A percentile compares a stretch with the other conserved stretches of the same genome.
These are phyloP conservation scores for Hipparchia sbordonii DNA, from an alignment of 2,888 invertebrate genomes.

Conservation along the genomic window DNA sequence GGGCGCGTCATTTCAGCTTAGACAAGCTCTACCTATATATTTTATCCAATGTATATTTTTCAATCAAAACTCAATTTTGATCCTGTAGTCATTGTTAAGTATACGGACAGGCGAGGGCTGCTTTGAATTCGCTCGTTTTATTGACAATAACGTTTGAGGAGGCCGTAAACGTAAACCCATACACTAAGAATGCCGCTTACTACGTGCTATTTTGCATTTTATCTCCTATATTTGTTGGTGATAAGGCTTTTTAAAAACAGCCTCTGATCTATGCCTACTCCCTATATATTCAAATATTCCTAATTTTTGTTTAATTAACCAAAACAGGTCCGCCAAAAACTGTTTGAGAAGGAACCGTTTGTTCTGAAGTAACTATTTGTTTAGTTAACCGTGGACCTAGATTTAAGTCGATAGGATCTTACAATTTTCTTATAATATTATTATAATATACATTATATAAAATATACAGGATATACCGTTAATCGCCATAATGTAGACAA, in stretches of 20 bases:
- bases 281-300: too few relatives aligned
- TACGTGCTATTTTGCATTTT: constrained; percentile 44
- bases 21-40: too few relatives aligned
- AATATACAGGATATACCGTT: too few relatives aligned
- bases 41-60: neutral
- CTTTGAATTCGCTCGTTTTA: constrained; percentile 55
- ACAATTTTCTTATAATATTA: too few relatives aligned
- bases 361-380: neutral
- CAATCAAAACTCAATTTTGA: constrained; percentile 8
- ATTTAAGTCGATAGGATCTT: too few relatives aligned
- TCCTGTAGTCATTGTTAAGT: constrained; percentile 10
- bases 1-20: too few relatives aligned
- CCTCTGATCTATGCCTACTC: neutral
- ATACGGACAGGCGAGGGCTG: constrained; percentile 34
- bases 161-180: constrained; percentile 53
- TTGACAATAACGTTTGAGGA: constrained; percentile 63
- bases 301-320: too few relatives aligned
- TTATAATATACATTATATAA: too few relatives aligned
- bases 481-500: too few relatives aligned
- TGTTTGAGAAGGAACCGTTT: neutral
- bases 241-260: constrained; percentile 15
- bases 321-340: neutral
- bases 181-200: constrained; percentile 42
- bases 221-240: constrained; percentile 36
- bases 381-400: too few relatives aligned